A percentile compares a stretch with the other conserved stretches of the same genome.
Conservation (phyloP, 53 echinoderm and acorn worm genomes). For the Crossaster papposus region DNA sequence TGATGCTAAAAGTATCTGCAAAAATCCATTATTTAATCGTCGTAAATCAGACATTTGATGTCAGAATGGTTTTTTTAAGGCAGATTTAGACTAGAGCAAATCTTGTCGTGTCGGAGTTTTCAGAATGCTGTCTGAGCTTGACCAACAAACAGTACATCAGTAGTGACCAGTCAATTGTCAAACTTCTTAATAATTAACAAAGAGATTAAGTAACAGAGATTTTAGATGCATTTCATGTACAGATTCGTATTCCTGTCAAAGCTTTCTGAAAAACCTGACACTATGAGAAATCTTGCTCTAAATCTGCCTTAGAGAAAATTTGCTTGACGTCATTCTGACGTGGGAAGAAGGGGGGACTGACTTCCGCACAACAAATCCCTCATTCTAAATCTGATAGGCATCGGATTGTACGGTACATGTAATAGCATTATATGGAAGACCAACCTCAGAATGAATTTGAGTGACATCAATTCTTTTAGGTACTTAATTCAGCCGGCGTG, state of each 20-base stretch:
- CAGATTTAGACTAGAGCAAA: no score
- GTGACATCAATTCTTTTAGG: not conserved
- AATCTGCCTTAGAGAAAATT: not conserved
- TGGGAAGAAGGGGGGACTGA: not conserved
- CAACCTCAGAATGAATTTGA: not conserved
- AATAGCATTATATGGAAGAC: not conserved
- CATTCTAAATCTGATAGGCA: not conserved
- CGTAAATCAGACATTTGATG: no score
- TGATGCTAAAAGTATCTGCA: no score
- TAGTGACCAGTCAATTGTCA: no score
- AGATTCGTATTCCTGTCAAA: not conserved
- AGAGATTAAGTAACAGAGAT: not conserved
- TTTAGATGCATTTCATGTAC: not conserved
- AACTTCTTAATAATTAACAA: not conserved
- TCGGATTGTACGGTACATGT: no score
- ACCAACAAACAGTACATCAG: no score
- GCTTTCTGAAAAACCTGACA: not conserved
- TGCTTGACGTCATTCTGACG: constrained; percentile 5
- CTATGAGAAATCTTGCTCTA: not conserved
- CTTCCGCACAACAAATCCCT: not conserved
- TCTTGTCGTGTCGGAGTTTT: no score
- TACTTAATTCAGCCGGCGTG: not conserved
- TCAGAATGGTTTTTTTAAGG: no score
- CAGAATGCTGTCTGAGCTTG: no score
- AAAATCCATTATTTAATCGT: no score